A percentile compares a stretch with the other conserved stretches of the same genome.
phyloP scores from a whole-genome alignment of 2,113 vertebrate genomes.

The Phalacrocorax aristotelis region DNA sequence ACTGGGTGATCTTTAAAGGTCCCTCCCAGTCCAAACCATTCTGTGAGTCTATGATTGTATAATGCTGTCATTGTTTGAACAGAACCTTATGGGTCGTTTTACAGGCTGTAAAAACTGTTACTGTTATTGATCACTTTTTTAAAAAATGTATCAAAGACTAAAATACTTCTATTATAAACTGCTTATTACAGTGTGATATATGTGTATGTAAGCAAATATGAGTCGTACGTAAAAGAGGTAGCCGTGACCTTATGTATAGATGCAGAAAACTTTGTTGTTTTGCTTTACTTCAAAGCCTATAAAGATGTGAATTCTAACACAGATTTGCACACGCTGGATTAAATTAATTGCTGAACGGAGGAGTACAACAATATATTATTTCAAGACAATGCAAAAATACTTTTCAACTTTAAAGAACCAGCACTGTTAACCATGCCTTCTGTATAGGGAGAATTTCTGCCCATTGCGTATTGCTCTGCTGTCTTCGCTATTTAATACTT shows the following conservation, averaged over 20 bases:
- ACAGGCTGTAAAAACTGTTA: not conserved
- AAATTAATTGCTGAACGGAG: not conserved
- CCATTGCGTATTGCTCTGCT: not conserved
- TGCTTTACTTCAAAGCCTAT: not conserved
- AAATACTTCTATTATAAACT: not conserved
- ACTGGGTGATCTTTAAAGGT: not conserved
- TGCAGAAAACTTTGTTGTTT: not conserved
- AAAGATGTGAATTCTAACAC: not conserved
- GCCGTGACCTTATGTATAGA: not conserved
- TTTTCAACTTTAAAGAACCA: not conserved
- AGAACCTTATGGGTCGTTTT: not conserved
- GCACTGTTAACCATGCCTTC: not conserved
- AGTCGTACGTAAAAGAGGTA: not conserved
- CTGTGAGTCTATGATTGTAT: not conserved
- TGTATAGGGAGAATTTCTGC: not conserved
- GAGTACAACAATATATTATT: not conserved
- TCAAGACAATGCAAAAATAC: not conserved
- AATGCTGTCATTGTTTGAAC: not conserved
- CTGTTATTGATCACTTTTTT: not conserved
- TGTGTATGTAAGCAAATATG: not conserved
- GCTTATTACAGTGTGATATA: not conserved
- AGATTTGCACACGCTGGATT: not conserved
- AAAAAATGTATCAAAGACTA: not conserved
- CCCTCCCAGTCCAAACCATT: not conserved
- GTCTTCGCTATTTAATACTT: not conserved